A percentile compares a stretch with the other conserved stretches of the same genome.
phyloP scores from a whole-genome alignment of 1,140 invertebrate genomes.

The Popillia japonica region DNA sequence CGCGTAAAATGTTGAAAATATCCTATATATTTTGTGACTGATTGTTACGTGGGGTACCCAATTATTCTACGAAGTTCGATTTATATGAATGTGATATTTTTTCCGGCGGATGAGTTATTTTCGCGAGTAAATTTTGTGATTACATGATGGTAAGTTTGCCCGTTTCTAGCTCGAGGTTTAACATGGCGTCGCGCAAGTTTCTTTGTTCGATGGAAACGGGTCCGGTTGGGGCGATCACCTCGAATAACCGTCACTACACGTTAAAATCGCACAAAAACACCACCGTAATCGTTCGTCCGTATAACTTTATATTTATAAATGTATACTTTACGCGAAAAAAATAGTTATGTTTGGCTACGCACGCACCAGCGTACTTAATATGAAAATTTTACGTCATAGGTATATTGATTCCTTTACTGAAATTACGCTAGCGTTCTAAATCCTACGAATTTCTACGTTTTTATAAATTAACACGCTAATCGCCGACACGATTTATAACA shows the following conservation, averaged over 20 bases:
- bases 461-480: constrained; percentile 21
- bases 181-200: constrained; percentile 66
- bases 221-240: not conserved
- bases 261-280: not conserved
- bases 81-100: constrained; percentile 60
- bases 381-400: constrained; percentile 37
- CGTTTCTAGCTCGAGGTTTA: constrained; percentile 49
- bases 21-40: constrained; percentile 62
- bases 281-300: not conserved
- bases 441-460: not conserved
- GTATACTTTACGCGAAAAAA: constrained; percentile 15
- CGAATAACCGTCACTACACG: not conserved
- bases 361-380: constrained; percentile 28
- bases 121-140: constrained; percentile 66
- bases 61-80: constrained; percentile 60
- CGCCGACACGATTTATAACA: not conserved
- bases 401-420: constrained; percentile 33
- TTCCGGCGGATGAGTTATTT: constrained; percentile 63
- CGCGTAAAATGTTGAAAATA: constrained; percentile 65
- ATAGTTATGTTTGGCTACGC: constrained; percentile 28
- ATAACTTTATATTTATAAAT: not conserved
- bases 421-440: constrained; percentile 15
- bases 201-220: constrained; percentile 61
- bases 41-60: constrained; percentile 65
- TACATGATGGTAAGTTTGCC: constrained; percentile 69